Evolutionary conservation across 2,113 vertebrate genomes (phyloP), one percentile per base, ranked within the genome.

Genomic region (Mungos mungo): DNA sequence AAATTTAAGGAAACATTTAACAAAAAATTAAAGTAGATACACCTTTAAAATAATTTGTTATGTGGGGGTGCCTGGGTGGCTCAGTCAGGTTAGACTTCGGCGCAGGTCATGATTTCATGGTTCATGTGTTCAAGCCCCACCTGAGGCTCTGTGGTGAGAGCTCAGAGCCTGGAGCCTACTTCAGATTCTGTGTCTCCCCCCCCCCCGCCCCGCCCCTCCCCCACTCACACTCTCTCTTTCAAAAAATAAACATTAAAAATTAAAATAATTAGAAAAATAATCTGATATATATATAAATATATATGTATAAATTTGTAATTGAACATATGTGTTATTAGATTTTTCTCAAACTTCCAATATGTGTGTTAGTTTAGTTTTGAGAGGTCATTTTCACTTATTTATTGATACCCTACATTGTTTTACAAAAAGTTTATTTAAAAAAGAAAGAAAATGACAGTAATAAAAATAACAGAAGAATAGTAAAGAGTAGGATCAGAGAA

Each of bases 341-440:
- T 86, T 96, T 96, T 81, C 60, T 66, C 27, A 86, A 86, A 92
- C 25, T 50, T 83, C 47, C 90, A 87, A 27, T 47, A 11, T 54
- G 10, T 38, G 38, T 47, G 31, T 38, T 69, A 93, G 72, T 90
- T 81, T 81, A 89, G 45, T 74, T 76, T 45, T 63, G 3, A 91
- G 74, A 81, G 33, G 19, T 69, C 25, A 76, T 72, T 93, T 95
- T 86, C 52, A 77, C 54, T 88, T 87, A 84, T 57, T 71, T 52
- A 84, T 16, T 87, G 45, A 57, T 86, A 87, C 9, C 9, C 19
- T 71, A 31, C 23, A 74, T 94, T 94, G 54, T 65, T 84, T 84
- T 45, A 93, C 52, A 84, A 93, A 82, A 27, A 31, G 27, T 77
- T 47, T 8, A 77, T 72, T n/a, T 9, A 88, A 23, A 76, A 72